phyloP scores from a whole-genome alignment of 1,140 invertebrate genomes.

The Vollenhovia emeryi region DNA sequence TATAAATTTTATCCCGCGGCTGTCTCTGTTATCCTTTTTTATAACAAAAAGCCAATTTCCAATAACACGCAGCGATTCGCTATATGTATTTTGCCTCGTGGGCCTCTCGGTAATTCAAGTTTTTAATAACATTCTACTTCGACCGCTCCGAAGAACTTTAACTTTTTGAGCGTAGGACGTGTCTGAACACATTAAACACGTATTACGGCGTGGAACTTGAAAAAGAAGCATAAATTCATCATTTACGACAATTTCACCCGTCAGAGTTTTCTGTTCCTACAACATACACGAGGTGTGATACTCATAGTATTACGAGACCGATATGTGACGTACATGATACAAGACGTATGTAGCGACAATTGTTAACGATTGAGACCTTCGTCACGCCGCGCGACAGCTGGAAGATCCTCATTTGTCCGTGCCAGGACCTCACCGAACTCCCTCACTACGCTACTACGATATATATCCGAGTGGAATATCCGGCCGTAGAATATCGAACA shows the following conservation, averaged over 20 bases:
- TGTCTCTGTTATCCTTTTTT: not conserved
- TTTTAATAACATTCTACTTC: conserved; percentile 45
- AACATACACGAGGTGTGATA: not conserved
- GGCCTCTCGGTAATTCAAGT: not conserved
- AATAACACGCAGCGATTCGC: conserved; percentile 28
- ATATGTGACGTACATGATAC: not conserved
- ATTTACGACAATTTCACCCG: not conserved
- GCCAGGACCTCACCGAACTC: not conserved
- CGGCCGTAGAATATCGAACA: conserved; percentile 19
- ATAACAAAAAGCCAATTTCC: conserved; percentile 14
- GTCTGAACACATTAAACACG: conserved; percentile 2
- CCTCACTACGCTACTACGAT: not conserved
- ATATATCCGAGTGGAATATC: not conserved
- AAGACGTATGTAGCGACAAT: not conserved
- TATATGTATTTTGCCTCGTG: conserved; percentile 4
- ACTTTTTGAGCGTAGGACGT: not conserved
- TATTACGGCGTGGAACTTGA: not conserved
- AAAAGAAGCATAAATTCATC: conserved; percentile 10
- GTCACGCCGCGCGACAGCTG: conserved; percentile 55
- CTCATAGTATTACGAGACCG: not conserved
- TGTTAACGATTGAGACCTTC: conserved; percentile 58
- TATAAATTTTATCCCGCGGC: conserved; percentile 4
- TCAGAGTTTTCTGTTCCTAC: not conserved
- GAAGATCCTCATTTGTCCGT: conserved; percentile 56
- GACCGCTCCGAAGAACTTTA: not conserved